Conservation (phyloP, 1,140 invertebrate species). For the Pristionchus pacificus region DNA sequence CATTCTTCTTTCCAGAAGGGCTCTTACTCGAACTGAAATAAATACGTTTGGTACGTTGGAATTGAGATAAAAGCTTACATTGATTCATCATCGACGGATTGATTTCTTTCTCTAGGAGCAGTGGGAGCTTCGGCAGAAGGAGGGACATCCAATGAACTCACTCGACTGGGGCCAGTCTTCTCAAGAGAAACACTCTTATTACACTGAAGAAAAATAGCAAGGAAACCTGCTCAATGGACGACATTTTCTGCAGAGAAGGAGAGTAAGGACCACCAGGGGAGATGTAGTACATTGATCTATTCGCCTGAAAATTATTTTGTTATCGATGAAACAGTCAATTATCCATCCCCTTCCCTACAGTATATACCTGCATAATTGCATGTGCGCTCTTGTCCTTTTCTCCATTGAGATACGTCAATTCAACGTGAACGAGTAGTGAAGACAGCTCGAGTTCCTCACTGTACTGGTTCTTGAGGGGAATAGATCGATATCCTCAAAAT, state of each 20-base stretch:
- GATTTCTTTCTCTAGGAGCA: background rate
- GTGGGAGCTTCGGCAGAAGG: background rate
- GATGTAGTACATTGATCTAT: background rate
- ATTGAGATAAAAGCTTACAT: background rate
- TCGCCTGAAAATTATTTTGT: background rate
- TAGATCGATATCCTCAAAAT: conserved; percentile 75
- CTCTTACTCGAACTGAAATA: background rate
- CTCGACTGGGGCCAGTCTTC: background rate
- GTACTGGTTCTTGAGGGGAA: conserved; percentile 81
- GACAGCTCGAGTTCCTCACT: conserved; percentile 89
- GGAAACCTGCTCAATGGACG: background rate
- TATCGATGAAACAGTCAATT: too few relatives aligned
- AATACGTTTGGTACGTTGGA: background rate
- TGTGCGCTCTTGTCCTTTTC: too few relatives aligned
- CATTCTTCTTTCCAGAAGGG: background rate
- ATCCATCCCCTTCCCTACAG: too few relatives aligned
- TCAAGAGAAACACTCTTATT: background rate
- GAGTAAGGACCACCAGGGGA: background rate
- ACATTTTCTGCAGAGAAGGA: background rate
- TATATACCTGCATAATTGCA: too few relatives aligned
- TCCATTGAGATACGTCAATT: too few relatives aligned
- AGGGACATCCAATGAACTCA: background rate
- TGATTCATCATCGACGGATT: background rate
- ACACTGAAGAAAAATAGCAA: background rate
- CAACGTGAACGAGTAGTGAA: conserved; percentile 71